Conservation (phyloP, 53 echinoderm and acorn worm genomes). For the Actinopyga echinites region DNA sequence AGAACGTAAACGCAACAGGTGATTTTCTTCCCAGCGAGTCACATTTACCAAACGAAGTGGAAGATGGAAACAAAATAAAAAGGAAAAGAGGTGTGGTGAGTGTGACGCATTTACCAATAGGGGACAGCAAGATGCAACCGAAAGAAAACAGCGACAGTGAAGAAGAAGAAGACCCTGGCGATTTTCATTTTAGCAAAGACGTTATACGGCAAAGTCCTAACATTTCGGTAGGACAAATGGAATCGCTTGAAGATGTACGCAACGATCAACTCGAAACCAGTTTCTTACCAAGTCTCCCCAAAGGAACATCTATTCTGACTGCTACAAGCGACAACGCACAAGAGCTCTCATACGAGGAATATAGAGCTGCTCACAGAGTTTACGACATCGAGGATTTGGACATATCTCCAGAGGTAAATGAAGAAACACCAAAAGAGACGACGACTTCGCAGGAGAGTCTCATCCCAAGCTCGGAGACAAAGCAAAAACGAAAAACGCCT, state of each 20-base stretch:
- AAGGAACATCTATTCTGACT: constrained; percentile 6
- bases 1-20: not conserved
- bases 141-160: not conserved
- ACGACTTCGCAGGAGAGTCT: constrained; percentile 27
- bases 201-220: not conserved
- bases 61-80: not conserved
- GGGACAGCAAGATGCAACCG: no score
- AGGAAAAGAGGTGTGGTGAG: not conserved
- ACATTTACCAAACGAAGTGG: no score
- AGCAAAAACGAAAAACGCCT: not conserved
- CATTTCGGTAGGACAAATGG: not conserved
- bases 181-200: constrained; percentile 20
- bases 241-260: not conserved
- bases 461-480: constrained; percentile 1
- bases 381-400: constrained; percentile 25
- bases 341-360: constrained; percentile 13
- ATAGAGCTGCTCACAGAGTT: constrained; percentile 20
- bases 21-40: not conserved
- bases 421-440: not conserved
- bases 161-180: not conserved
- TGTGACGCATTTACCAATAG: not conserved
- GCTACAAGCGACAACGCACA: not conserved
- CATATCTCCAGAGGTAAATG: not conserved
- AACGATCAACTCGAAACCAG: not conserved
- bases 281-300: constrained; percentile 23